Evolutionary conservation across 1,140 invertebrate species (phyloP), one percentile per base, ranked within the genome.

Genomic region (Phocides pigmalion): DNA sequence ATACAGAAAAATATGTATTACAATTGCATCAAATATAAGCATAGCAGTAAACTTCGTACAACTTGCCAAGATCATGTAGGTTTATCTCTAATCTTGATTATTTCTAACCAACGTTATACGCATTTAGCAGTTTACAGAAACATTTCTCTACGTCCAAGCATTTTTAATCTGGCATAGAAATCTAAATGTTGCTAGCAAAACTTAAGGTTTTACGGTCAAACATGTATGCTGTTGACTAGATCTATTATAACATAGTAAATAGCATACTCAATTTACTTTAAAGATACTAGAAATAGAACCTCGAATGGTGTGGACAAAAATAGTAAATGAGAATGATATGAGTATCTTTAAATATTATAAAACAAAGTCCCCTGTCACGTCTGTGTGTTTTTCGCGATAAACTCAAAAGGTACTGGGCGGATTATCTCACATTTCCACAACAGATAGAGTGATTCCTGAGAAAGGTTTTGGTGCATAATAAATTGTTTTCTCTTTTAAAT

Each of bases 81-180:
- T 2, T 58, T 58, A 58, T 58, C 53, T 58, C 4, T 14, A 3
- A 58, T 58, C 53, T 58, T 11, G 11, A 44, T 9, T 47, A 58
- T 25, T 44, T 44, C 53, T 58, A 58, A 58, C 39, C 41, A 58
- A 32, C 42, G 39, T 32, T 22, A 41, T 22, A 58, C 41, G 20
- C 54, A 58, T 58, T 58, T 58, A 58, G 54, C 54, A 56, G 54
- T 46, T 51, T 35, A 59, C 56, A 59, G 47, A 59, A 59, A 59
- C 25, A 12, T 59, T 59, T 59, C 56, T 35, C 25, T 35, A 47
- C 56, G 44, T 14, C 41, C 16, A 15, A 44, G 25, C 54, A 47
- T 59, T 46, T 59, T 35, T 47, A 59, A 59, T 59, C 56, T 59
- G 25, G 41, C 56, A n/a, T 35, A 37, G 42, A 47, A 59, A 59